phyloP scores from a whole-genome alignment of 2,888 invertebrate genomes.

The Orthosia gothica region DNA sequence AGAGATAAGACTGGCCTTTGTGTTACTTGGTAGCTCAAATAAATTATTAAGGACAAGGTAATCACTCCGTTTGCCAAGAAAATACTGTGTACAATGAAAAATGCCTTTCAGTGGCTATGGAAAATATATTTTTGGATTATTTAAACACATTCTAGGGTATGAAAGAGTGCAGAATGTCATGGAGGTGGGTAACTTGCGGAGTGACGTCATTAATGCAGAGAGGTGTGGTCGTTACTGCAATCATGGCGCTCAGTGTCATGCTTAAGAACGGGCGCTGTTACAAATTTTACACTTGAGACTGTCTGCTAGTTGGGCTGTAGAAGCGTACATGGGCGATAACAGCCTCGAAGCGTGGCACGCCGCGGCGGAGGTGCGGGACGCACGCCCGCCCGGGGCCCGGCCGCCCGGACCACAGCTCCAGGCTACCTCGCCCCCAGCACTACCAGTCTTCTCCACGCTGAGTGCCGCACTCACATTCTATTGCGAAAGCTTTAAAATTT shows the following conservation, averaged over 20 bases:
- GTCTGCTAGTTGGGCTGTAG: slow-evolving; percentile 67
- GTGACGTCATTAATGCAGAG: slow-evolving; percentile 39
- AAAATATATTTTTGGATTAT: slow-evolving; percentile 75
- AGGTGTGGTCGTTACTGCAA: slow-evolving; percentile 59
- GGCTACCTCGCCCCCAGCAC: slow-evolving; percentile 19
- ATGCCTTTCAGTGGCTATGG: slow-evolving; percentile 76
- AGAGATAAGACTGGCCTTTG: slow-evolving; percentile 85
- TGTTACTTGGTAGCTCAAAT: slow-evolving; percentile 85
- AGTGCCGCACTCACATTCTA: slow-evolving; percentile 63
- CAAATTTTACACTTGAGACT: slow-evolving; percentile 76
- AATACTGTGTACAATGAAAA: slow-evolving; percentile 80
- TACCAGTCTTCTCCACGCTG: slow-evolving; percentile 42
- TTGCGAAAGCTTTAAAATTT: slow-evolving; percentile 66
- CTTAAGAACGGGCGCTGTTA: slow-evolving; percentile 68
- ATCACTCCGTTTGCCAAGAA: slow-evolving; percentile 85
- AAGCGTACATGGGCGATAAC: slow-evolving; percentile 48
- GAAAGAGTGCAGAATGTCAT: slow-evolving; percentile 61
- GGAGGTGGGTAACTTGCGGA: slow-evolving; percentile 8
- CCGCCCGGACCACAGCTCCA: slow-evolving; percentile 12
- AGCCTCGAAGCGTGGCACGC: slow-evolving; percentile 15
- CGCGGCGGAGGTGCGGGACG: slow-evolving; percentile 19
- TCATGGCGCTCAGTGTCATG: slow-evolving; percentile 57
- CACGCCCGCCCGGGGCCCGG: slow-evolving; percentile 24
- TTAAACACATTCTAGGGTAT: slow-evolving; percentile 67
- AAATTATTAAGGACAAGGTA: slow-evolving; percentile 87